phyloP scores from a whole-genome alignment of 1,140 invertebrate genomes.

The Chironomus striatipennis region DNA sequence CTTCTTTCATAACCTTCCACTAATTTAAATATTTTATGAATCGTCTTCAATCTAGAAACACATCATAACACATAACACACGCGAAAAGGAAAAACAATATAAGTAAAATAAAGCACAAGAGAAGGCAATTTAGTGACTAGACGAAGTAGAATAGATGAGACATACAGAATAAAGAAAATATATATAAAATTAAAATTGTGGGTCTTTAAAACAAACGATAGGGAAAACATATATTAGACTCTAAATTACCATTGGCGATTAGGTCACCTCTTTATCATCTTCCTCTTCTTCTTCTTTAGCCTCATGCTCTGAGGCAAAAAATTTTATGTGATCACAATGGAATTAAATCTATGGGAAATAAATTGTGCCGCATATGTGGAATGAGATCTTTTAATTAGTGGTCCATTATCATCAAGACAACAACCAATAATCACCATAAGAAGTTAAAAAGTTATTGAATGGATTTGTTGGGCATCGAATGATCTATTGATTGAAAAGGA shows the following conservation, averaged over 20 bases:
- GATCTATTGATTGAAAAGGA: neutral
- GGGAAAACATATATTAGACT: conserved; percentile 7
- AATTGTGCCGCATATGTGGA: neutral
- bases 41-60: conserved; percentile 8
- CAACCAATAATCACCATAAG: neutral
- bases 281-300: too few relatives aligned
- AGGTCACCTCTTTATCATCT: neutral
- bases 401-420: conserved; percentile 14
- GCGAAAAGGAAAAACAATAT: neutral
- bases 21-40: conserved; percentile 10
- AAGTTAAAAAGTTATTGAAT: too few relatives aligned
- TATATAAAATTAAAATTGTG: neutral
- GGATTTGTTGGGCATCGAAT: neutral
- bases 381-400: conserved; percentile 23
- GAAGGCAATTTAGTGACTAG: conserved; percentile 7
- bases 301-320: too few relatives aligned
- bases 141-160: neutral
- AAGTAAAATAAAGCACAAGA: neutral
- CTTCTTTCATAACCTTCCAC: neutral
- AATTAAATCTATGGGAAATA: neutral
- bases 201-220: conserved; percentile 7
- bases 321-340: too few relatives aligned
- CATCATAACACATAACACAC: conserved; percentile 12
- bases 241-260: neutral
- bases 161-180: neutral